These are phyloP conservation scores for Cantharis nigra DNA, from an alignment of 2,888 invertebrate species.

Conservation along the genomic window DNA sequence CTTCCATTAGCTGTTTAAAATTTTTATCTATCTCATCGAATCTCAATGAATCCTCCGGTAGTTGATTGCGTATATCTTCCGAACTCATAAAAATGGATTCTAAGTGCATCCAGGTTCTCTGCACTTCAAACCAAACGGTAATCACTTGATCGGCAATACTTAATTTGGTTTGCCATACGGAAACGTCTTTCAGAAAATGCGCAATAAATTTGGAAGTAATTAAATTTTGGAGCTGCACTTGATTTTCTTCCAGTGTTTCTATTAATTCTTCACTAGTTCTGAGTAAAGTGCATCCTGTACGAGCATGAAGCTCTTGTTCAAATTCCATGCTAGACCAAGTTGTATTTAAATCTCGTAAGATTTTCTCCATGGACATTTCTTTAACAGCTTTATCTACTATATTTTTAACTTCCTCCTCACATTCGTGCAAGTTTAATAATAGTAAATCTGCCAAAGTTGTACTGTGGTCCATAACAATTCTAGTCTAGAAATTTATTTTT, in stretches of 20 bases:
- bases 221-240: slow-evolving; percentile 94
- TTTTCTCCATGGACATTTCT: slow-evolving; percentile 98
- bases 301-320: slow-evolving; percentile 83
- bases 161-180: slow-evolving; percentile 90
- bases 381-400: slow-evolving; percentile 98
- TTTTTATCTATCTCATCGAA: slow-evolving; percentile 90
- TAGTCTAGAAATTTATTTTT: slow-evolving; percentile 66
- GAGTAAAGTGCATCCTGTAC: slow-evolving; percentile 85
- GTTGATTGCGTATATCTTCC: slow-evolving; percentile 91
- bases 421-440: slow-evolving; percentile 91
- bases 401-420: slow-evolving; percentile 96
- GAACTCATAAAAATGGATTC: slow-evolving; percentile 98
- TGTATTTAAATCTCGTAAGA: slow-evolving; percentile 83
- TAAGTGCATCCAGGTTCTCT: slow-evolving; percentile 95
- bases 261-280: slow-evolving; percentile 94
- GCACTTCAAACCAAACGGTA: slow-evolving; percentile 93
- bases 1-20: slow-evolving; percentile 81
- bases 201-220: slow-evolving; percentile 97
- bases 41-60: slow-evolving; percentile 90
- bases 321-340: slow-evolving; percentile 96
- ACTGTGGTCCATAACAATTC: slow-evolving; percentile 90
- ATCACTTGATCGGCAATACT: slow-evolving; percentile 93
- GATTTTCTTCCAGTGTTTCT: slow-evolving; percentile 96
- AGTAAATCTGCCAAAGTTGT: slow-evolving; percentile 92
- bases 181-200: slow-evolving; percentile 93